Evolutionary conservation across 30 jellyfish, hydroid and myxozoan genomes (phyloP).

Genomic region (Rhopilema esculentum): DNA sequence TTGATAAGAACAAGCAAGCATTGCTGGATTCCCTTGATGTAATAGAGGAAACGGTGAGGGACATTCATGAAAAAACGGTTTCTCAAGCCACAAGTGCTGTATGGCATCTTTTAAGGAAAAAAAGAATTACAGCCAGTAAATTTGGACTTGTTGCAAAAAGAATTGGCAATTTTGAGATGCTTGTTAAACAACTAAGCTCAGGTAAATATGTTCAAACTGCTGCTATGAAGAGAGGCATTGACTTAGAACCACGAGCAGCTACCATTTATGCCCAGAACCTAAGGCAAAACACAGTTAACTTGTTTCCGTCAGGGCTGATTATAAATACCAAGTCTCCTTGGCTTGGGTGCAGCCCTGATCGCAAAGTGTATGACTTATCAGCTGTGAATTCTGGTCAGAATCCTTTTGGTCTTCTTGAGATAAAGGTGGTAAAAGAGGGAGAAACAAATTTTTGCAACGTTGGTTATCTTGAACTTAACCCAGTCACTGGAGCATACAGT

Average conservation of each 20-base stretch:
- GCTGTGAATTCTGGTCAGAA: constrained; percentile 6
- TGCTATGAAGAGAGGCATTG: constrained; percentile 17
- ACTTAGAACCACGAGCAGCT: constrained; percentile 24
- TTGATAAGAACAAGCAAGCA: not conserved
- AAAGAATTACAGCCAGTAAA: constrained; percentile 21
- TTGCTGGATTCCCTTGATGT: not conserved
- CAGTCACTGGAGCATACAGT: not conserved
- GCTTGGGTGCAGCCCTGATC: constrained; percentile 44
- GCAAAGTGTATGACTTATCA: constrained; percentile 17
- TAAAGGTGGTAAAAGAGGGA: constrained; percentile 30
- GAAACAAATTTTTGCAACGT: constrained; percentile 7
- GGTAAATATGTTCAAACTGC: constrained; percentile 6
- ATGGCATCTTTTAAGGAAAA: constrained; percentile 16
- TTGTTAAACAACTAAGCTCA: constrained; percentile 5
- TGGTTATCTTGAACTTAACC: constrained; percentile 2
- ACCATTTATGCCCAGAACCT: constrained; percentile 2
- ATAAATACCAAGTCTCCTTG: constrained; percentile 25
- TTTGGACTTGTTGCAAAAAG: constrained; percentile 19
- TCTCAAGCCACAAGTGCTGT: not conserved
- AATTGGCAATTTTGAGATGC: constrained; percentile 7
- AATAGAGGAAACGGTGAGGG: constrained; percentile 4
- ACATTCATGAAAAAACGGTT: not conserved
- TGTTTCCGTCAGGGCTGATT: constrained; percentile 28
- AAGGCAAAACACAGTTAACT: constrained; percentile 11
- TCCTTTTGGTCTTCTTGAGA: constrained; percentile 26